These are phyloP conservation scores for Tamias sibiricus DNA, from an alignment of 2,113 vertebrate genomes.

Conservation along the genomic window DNA sequence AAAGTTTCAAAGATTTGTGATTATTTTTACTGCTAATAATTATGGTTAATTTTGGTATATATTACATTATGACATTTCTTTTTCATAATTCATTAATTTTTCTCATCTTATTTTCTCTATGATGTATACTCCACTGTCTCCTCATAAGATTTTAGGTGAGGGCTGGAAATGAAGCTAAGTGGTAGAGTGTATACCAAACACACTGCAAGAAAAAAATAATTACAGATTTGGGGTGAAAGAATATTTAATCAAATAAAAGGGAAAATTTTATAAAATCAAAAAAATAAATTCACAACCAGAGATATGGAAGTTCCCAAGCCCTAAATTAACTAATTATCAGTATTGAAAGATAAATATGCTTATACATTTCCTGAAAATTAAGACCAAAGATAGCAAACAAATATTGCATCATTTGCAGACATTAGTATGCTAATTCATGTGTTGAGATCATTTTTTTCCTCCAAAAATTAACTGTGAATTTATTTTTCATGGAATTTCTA, in stretches of 20 bases:
- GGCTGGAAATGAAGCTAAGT: not conserved
- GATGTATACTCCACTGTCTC: not conserved
- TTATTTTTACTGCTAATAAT: not conserved
- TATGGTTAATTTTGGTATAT: not conserved
- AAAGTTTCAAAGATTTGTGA: not conserved
- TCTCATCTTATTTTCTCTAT: not conserved
- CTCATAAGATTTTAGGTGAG: not conserved
- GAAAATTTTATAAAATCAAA: not conserved
- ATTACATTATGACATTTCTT: not conserved
- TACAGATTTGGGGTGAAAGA: not conserved
- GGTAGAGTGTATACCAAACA: not conserved
- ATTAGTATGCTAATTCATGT: not conserved
- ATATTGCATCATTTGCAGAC: not conserved
- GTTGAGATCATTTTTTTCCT: not conserved
- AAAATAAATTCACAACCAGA: not conserved
- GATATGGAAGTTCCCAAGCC: not conserved
- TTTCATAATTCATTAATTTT: not conserved
- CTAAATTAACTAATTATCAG: not conserved
- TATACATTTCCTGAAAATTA: not conserved
- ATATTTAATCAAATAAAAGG: not conserved
- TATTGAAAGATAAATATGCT: not conserved
- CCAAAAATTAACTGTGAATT: not conserved
- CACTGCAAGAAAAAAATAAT: not conserved
- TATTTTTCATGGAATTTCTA: not conserved
- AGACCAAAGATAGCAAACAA: not conserved